A percentile compares a stretch with the other conserved stretches of the same genome.
phyloP scores from a whole-genome alignment of 2,113 vertebrate genomes.

The Pteronura brasiliensis region DNA sequence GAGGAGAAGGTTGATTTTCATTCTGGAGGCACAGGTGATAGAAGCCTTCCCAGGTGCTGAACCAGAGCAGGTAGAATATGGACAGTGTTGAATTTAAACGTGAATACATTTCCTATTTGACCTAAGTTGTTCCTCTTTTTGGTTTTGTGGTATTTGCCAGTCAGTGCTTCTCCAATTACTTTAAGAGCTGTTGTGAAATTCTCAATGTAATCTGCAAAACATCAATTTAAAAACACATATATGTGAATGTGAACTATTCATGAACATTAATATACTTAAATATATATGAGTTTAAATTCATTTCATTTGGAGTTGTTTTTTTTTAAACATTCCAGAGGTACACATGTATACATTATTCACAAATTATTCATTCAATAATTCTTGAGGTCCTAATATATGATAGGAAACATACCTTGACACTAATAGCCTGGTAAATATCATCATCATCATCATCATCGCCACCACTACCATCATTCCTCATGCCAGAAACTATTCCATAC shows the following conservation, averaged over 20 bases:
- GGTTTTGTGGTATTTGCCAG: background rate
- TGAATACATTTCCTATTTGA: background rate
- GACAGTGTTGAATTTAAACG: background rate
- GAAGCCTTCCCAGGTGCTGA: background rate
- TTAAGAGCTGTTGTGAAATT: constrained; percentile 48
- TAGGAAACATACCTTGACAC: background rate
- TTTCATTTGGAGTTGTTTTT: constrained; percentile 41
- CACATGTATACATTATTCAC: background rate
- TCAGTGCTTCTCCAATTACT: constrained; percentile 28
- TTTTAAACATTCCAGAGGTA: constrained; percentile 41
- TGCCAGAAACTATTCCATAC: background rate
- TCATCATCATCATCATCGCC: background rate
- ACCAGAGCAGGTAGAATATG: background rate
- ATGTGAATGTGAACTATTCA: constrained; percentile 63
- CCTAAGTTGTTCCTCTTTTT: background rate
- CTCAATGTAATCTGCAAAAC: constrained; percentile 35
- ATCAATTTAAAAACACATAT: constrained; percentile 56
- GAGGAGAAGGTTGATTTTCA: background rate
- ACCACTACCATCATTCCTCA: background rate
- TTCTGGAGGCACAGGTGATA: background rate
- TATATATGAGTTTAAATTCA: constrained; percentile 55
- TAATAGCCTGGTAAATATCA: background rate
- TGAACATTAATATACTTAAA: constrained; percentile 57
- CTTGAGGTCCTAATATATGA: background rate
- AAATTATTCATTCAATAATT: background rate